These are phyloP conservation scores for Megalopta genalis DNA, from an alignment of 1,140 invertebrate species.

Conservation along the genomic window DNA sequence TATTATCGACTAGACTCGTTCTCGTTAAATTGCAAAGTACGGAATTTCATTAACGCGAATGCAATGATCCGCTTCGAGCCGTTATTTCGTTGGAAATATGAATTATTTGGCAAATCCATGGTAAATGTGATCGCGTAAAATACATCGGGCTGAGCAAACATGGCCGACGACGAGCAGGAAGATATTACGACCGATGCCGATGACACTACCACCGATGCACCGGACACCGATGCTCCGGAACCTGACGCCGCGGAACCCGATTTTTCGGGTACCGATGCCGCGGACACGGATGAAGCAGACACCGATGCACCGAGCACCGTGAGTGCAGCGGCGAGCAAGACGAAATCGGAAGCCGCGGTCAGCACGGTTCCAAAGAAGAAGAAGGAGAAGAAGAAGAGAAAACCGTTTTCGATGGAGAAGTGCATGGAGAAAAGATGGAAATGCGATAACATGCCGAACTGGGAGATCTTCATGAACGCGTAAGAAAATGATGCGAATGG, in stretches of 20 bases:
- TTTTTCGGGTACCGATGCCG: neutral
- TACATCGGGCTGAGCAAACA: neutral
- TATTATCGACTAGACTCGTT: slow-evolving; percentile 4
- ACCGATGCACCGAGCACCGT: neutral
- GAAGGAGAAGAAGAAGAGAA: neutral
- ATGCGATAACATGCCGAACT: slow-evolving; percentile 49
- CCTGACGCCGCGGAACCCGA: neutral
- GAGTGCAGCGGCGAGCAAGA: neutral
- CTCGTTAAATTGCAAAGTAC: neutral
- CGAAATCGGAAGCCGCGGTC: neutral
- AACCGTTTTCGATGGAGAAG: slow-evolving; percentile 17
- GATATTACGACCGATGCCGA: neutral
- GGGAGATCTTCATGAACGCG: slow-evolving; percentile 62
- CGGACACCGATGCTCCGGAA: slow-evolving; percentile 3
- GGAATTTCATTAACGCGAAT: neutral
- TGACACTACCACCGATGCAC: neutral
- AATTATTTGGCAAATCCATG: neutral
- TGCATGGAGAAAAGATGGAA: slow-evolving; percentile 43
- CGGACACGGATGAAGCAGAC: neutral
- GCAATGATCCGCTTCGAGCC: neutral
- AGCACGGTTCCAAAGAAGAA: too few species aligned
- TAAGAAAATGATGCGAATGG: slow-evolving; percentile 33
- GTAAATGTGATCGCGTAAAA: neutral
- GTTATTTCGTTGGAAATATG: neutral
- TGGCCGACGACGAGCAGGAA: slow-evolving; percentile 3